Percentiles rank a stretch among this genome's conserved stretches.
phyloP scores from a whole-genome alignment of 1,140 invertebrate species.

The Bombus superbus region DNA sequence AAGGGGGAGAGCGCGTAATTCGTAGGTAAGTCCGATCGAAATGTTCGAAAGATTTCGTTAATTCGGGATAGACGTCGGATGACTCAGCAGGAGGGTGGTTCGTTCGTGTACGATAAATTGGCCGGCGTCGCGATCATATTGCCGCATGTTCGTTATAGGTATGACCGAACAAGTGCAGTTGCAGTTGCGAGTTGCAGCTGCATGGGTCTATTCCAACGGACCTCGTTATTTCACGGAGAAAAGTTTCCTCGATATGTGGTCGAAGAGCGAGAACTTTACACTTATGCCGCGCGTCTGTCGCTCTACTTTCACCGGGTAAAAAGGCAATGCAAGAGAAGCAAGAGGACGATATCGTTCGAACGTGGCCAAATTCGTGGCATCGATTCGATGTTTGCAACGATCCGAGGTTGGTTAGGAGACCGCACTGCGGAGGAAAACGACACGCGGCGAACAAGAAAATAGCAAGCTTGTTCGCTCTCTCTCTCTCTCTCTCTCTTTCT shows the following conservation, averaged over 20 bases:
- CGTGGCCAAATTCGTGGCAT: slow-evolving; percentile 9
- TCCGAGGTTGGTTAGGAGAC: not conserved
- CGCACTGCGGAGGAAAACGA: slow-evolving; percentile 26
- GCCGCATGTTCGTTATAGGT: slow-evolving; percentile 51
- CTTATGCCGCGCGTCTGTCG: slow-evolving; percentile 17
- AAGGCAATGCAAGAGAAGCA: slow-evolving; percentile 16
- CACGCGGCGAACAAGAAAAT: not conserved
- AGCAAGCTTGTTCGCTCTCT: not conserved
- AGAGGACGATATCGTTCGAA: not conserved
- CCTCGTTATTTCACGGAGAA: slow-evolving; percentile 58
- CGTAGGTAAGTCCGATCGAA: not conserved
- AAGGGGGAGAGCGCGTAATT: not conserved
- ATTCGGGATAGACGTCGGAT: not conserved
- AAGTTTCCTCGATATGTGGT: not conserved
- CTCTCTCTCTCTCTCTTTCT: too few relatives aligned
- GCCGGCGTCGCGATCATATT: slow-evolving; percentile 19
- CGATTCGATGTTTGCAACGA: not conserved
- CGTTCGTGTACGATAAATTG: slow-evolving; percentile 42
- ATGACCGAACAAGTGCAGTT: slow-evolving; percentile 26
- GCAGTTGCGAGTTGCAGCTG: slow-evolving; percentile 37
- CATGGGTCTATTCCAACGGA: slow-evolving; percentile 35
- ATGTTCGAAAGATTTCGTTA: slow-evolving; percentile 21
- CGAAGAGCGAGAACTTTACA: slow-evolving; percentile 55
- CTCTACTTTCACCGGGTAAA: not conserved
- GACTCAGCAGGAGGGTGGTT: slow-evolving; percentile 25